Evolutionary conservation across 2,888 invertebrate species (phyloP).

Genomic region (Punctoribates punctum): DNA sequence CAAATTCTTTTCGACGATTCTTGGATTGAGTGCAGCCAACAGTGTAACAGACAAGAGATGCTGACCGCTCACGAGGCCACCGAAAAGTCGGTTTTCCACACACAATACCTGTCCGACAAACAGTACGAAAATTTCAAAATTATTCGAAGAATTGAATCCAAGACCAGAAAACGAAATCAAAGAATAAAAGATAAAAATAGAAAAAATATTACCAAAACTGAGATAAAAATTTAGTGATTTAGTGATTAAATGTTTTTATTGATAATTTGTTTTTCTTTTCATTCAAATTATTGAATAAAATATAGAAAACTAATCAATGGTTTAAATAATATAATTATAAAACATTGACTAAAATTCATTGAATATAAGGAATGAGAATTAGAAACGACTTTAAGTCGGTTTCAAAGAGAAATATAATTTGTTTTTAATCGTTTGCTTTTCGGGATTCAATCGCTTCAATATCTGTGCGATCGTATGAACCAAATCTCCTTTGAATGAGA

Average conservation of each 20-base stretch:
- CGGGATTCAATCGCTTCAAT: slow-evolving; percentile 87
- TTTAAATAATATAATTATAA: background rate
- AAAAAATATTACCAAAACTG: background rate
- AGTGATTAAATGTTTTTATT: too few relatives aligned
- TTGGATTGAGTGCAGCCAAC: background rate
- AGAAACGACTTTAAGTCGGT: slow-evolving; percentile 34
- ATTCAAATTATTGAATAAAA: too few relatives aligned
- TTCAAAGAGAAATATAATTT: slow-evolving; percentile 92
- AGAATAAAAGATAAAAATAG: background rate
- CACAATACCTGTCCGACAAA: slow-evolving; percentile 21
- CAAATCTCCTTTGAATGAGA: slow-evolving; percentile 74
- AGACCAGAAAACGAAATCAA: background rate
- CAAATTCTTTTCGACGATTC: background rate
- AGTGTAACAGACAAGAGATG: background rate
- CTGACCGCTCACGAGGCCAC: slow-evolving; percentile 27
- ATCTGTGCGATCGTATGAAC: slow-evolving; percentile 92
- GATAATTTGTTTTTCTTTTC: too few relatives aligned
- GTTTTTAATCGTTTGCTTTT: slow-evolving; percentile 85
- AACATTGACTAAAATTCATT: background rate
- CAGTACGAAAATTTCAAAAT: slow-evolving; percentile 16
- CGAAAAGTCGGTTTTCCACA: slow-evolving; percentile 7
- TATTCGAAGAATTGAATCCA: background rate
- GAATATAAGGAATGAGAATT: background rate
- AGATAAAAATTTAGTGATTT: background rate
- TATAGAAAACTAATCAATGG: background rate